Conservation (phyloP, 1,140 invertebrate genomes). For the Notospermus geniculatus region DNA sequence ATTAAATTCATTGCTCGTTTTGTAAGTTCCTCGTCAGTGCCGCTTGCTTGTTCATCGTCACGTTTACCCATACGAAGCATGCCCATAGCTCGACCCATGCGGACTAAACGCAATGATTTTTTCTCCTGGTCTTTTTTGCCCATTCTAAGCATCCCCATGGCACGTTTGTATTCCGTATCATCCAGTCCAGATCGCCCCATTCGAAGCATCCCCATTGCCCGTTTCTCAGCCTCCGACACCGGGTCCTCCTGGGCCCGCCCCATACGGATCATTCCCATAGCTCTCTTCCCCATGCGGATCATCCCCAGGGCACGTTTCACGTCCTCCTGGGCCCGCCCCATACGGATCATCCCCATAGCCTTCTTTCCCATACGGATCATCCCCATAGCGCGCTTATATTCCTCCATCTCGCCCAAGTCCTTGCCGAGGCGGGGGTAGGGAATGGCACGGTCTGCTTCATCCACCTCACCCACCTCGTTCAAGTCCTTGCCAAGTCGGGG, state of each 20-base stretch:
- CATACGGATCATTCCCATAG: not conserved
- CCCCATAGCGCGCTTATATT: not conserved
- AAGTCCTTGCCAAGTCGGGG: not conserved
- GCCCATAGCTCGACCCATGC: not conserved
- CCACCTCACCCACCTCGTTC: not conserved
- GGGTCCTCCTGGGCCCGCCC: not conserved
- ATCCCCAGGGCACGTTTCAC: not conserved
- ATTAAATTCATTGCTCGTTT: constrained; percentile 3
- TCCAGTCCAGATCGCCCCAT: not conserved
- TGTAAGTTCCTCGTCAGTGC: not conserved
- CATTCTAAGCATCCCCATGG: not conserved
- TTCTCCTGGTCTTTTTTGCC: constrained; percentile 5
- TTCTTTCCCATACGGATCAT: constrained; percentile 2
- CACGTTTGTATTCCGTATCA: not conserved
- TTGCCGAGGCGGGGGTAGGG: not conserved
- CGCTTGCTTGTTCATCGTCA: not conserved
- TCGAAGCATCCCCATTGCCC: not conserved
- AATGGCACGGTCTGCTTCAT: not conserved
- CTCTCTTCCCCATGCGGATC: not conserved
- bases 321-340: not conserved
- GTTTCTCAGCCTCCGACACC: not conserved
- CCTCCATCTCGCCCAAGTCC: constrained; percentile 1
- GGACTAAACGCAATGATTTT: not conserved
- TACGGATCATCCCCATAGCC: not conserved
- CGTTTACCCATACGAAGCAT: not conserved